phyloP scores from a whole-genome alignment of 2,797 vertebrate genomes.

The Danio jaintianensis region DNA sequence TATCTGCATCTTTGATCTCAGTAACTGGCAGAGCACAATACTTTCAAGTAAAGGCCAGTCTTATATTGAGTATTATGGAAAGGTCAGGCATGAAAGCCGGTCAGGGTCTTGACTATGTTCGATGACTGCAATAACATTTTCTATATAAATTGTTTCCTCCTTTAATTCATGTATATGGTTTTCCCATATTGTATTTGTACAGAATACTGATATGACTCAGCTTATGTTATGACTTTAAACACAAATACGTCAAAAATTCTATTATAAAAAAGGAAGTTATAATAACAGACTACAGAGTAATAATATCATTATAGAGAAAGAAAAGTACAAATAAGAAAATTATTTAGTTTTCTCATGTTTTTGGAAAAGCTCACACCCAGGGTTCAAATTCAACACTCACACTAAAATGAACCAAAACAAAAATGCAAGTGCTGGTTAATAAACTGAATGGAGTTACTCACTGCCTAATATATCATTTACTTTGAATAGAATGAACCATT shows the following conservation, averaged over 20 bases:
- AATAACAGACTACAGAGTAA: not conserved
- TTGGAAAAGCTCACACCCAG: not conserved
- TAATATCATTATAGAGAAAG: not conserved
- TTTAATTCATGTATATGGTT: not conserved
- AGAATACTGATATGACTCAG: not conserved
- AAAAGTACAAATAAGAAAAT: not conserved
- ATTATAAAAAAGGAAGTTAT: not conserved
- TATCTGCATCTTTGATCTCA: constrained; percentile 37
- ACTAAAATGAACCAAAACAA: not conserved
- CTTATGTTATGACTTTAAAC: constrained; percentile 3
- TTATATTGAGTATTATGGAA: constrained; percentile 24
- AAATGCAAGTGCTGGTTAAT: not conserved
- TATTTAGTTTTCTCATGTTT: not conserved
- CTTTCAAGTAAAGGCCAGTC: constrained; percentile 36
- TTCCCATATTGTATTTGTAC: not conserved
- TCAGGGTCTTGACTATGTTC: not conserved
- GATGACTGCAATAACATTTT: not conserved
- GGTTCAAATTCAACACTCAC: constrained; percentile 15
- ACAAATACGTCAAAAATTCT: not conserved
- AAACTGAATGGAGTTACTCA: not conserved
- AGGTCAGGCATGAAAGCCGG: constrained; percentile 4
- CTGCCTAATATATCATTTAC: not conserved
- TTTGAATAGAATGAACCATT: not conserved
- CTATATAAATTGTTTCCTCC: not conserved
- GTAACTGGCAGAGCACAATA: not conserved